phyloP scores from a whole-genome alignment of 2,797 vertebrate genomes.

The Peromyscus nudipes region DNA sequence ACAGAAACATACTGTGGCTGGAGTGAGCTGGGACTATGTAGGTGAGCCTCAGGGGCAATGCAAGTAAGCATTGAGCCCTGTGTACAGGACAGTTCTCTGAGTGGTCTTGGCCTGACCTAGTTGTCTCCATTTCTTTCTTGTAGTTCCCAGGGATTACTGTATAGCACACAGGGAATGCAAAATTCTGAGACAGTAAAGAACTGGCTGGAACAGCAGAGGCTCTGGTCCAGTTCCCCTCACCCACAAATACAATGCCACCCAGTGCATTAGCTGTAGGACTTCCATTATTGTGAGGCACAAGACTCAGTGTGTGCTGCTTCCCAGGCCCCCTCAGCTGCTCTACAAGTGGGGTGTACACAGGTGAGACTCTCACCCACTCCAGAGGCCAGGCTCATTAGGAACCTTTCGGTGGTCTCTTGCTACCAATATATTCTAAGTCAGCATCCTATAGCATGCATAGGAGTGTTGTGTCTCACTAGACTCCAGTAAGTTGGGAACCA shows the following conservation, averaged over 20 bases:
- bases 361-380: background rate
- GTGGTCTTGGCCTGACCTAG: background rate
- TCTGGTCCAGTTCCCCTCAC: background rate
- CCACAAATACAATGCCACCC: background rate
- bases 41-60: background rate
- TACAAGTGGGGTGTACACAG: background rate
- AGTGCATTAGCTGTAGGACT: rapidly evolving
- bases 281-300: background rate
- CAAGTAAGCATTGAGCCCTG: background rate
- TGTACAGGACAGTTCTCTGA: background rate
- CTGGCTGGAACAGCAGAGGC: background rate
- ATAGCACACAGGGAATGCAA: background rate
- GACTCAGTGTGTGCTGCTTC: background rate
- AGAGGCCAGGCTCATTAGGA: background rate
- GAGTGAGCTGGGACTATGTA: background rate
- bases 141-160: background rate
- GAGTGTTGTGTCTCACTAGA: background rate
- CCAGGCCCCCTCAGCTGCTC: too few species aligned
- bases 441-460: background rate
- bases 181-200: background rate
- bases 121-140: background rate
- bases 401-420: background rate
- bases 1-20: background rate
- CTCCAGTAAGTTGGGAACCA: background rate
- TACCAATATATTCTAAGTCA: background rate